A percentile compares a stretch with the other conserved stretches of the same genome.
phyloP scores from a whole-genome alignment of 2,113 vertebrate species.

The Pelecanus crispus region DNA sequence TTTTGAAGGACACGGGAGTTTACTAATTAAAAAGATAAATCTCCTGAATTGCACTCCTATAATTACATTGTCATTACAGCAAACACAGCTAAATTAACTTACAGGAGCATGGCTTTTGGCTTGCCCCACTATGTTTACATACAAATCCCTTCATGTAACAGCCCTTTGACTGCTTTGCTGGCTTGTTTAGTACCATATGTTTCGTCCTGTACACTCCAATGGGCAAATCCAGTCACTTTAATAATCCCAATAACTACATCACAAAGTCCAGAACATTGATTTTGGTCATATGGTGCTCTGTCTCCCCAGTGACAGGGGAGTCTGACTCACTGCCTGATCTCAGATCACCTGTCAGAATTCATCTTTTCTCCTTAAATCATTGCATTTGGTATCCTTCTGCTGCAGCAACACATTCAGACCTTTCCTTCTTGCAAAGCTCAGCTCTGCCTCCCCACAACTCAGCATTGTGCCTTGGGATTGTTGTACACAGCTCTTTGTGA shows the following conservation, averaged over 20 bases:
- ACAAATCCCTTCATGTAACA: constrained; percentile 18
- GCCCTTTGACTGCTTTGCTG: neutral
- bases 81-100: constrained; percentile 1
- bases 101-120: constrained; percentile 13
- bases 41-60: constrained; percentile 29
- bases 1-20: constrained; percentile 55
- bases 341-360: neutral
- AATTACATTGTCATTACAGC: constrained; percentile 28
- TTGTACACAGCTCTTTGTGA: neutral
- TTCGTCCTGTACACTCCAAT: neutral
- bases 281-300: constrained; percentile 15
- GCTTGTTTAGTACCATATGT: constrained; percentile 35
- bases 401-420: neutral
- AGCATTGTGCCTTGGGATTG: neutral
- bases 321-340: neutral
- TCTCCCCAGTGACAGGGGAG: neutral
- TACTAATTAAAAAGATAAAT: constrained; percentile 63
- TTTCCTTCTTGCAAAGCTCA: neutral
- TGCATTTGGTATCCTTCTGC: neutral
- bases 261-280: neutral
- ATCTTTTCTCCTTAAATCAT: neutral
- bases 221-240: constrained; percentile 17
- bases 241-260: neutral
- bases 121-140: neutral
- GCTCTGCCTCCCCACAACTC: neutral